Base-by-base conservation (phyloP, 2,888 invertebrate genomes). In the Drosophila setosimentum region DNA sequence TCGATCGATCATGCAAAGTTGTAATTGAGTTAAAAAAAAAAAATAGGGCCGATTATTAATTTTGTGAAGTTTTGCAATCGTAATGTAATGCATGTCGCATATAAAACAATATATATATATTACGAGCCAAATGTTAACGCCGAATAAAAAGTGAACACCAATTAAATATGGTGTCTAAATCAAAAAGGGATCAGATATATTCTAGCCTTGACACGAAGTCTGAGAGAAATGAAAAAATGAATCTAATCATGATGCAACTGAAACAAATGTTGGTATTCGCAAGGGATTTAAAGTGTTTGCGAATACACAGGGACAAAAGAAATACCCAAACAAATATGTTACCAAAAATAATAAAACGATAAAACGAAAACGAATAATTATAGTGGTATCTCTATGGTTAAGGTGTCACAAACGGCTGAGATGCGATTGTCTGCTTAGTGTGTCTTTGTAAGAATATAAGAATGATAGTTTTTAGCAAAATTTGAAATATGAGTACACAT, bases 51-150 rank as follows among this genome's bases (percentile, higher is more conserved):
- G 42, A 60, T 21, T 45, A 24, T 24, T 24, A 45, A 45, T 16
- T 32, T 40, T 27, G 18, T 61, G 11, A 21, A 21, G 30, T 21
- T n/a, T 16, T 27, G 18, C 29, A 18, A 18, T 49, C 27, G 18
- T 49, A 49, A 49, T 49, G n/a, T 29, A 27, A 54, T 33, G 54
- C 54, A 24, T 54, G 24, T 35, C 35, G 33, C 54, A 54, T 24
- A 32, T 45, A 45, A 24, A 45, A 16, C 16, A 45, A 45, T 16
- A 24, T 27, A 18, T 10, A 35, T 33, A 27, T 33, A 33, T 33
- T 8, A 24, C 42, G n/a, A 10, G 30, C 16, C 33, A n/a, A 32
- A 21, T 1, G 16, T 51, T 51, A n/a, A 51, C 21, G 18, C 2
- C 8, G 32, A 27, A 49, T 27, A 5, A 24, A 18, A 49, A 27